Conservation (phyloP, 2,113 vertebrate genomes). For the Osmerus mordax region DNA sequence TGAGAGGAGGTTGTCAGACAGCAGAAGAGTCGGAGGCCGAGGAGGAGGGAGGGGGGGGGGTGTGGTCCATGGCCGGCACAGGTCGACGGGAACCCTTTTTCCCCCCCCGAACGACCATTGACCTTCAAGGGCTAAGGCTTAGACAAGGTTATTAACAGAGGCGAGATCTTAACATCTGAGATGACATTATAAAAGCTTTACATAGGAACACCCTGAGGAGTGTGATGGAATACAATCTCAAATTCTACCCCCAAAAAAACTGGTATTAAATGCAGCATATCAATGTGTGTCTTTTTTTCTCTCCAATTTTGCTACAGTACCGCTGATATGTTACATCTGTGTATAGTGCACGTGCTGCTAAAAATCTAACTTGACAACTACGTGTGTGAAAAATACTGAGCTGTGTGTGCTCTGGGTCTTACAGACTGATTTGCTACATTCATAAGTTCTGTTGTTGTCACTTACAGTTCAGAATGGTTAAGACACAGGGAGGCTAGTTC, state of each 20-base stretch:
- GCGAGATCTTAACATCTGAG: conserved; percentile 65
- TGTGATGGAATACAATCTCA: conserved; percentile 40
- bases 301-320: conserved; percentile 32
- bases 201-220: conserved; percentile 65
- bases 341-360: conserved; percentile 62
- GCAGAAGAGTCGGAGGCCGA: conserved; percentile 58
- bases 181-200: conserved; percentile 48
- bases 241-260: conserved; percentile 36
- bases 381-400: conserved; percentile 42
- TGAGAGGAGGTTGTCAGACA: conserved; percentile 81
- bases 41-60: conserved; percentile 24
- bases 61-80: conserved; percentile 18
- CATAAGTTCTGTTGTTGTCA: conserved; percentile 62
- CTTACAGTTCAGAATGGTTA: conserved; percentile 71
- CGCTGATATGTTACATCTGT: conserved; percentile 42
- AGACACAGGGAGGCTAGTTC: conserved; percentile 70
- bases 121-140: conserved; percentile 70
- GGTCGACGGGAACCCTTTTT: conserved; percentile 56
- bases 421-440: conserved; percentile 58
- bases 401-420: conserved; percentile 44
- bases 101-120: conserved; percentile 62
- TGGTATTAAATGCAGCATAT: conserved; percentile 45
- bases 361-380: conserved; percentile 4
- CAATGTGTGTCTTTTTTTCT: neutral
- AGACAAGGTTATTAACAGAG: conserved; percentile 67